phyloP scores from a whole-genome alignment of 2,888 invertebrate genomes.

The Oegoconia quadripuncta region DNA sequence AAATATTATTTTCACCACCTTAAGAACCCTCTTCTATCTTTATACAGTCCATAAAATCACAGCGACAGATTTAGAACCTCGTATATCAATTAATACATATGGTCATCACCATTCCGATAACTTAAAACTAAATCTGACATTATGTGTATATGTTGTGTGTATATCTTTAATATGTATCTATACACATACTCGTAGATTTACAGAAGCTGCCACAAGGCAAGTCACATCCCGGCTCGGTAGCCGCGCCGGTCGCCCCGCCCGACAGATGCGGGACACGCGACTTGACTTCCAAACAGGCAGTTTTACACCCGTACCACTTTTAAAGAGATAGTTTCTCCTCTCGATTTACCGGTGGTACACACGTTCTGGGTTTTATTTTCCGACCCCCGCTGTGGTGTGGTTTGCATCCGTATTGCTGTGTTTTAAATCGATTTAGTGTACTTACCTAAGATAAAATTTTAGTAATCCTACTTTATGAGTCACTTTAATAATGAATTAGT shows the following conservation, averaged over 20 bases:
- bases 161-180: too few species aligned
- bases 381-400: conserved; percentile 30
- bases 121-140: too few species aligned
- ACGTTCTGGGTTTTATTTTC: conserved; percentile 48
- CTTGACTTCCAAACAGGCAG: conserved; percentile 61
- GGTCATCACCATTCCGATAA: too few species aligned
- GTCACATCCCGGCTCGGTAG: conserved; percentile 12
- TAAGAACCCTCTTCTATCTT: too few species aligned
- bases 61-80: too few species aligned
- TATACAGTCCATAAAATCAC: too few species aligned
- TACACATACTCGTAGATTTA: too few species aligned
- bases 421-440: conserved; percentile 34
- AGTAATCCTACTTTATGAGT: too few species aligned
- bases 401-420: conserved; percentile 38
- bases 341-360: conserved; percentile 59
- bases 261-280: conserved; percentile 40
- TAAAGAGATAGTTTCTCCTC: conserved; percentile 63
- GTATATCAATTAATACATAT: too few species aligned
- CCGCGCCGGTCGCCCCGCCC: conserved; percentile 8
- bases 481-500: too few species aligned
- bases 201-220: neutral
- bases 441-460: conserved; percentile 18
- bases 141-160: too few species aligned
- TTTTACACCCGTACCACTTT: conserved; percentile 59
- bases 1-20: too few species aligned